Evolutionary conservation across 2,888 invertebrate genomes (phyloP).

Genomic region (Acanthacorydalis orientalis): DNA sequence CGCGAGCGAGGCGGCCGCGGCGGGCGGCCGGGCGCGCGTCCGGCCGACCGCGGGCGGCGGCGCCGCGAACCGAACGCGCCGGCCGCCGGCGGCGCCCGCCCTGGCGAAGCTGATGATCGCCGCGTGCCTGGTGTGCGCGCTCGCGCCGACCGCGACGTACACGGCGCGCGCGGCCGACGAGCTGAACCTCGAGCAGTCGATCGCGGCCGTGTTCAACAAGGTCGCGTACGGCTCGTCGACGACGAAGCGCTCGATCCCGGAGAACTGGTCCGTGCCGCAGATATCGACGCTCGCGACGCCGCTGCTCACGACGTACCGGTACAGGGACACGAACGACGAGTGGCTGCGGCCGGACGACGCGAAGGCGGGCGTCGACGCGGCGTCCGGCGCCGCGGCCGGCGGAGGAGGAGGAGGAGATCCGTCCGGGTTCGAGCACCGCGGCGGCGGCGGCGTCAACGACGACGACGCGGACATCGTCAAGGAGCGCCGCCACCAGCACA

Average conservation of each 20-base stretch:
- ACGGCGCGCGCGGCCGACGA: background rate
- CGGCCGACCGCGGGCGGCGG: background rate
- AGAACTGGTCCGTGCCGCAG: conserved; percentile 38
- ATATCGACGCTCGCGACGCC: conserved; percentile 47
- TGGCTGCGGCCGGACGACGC: conserved; percentile 26
- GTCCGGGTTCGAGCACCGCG: conserved; percentile 1
- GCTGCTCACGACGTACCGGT: conserved; percentile 37
- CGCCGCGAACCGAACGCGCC: too few species aligned
- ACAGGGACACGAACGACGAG: conserved; percentile 23
- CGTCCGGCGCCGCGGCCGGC: conserved; percentile 5
- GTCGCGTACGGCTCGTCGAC: conserved; percentile 50
- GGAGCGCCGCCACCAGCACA: conserved; percentile 20
- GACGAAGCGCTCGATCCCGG: conserved; percentile 49
- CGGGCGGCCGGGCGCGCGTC: too few species aligned
- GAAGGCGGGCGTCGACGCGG: conserved; percentile 13
- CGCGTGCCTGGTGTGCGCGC: background rate
- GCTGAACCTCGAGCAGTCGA: conserved; percentile 41
- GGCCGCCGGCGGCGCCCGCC: too few species aligned
- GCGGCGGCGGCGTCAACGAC: conserved; percentile 15
- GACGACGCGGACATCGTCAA: conserved; percentile 12
- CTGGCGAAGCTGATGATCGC: background rate
- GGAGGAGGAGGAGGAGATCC: conserved; percentile 7
- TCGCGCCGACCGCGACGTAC: background rate
- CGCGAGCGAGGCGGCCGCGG: too few species aligned
- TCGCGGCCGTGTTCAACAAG: conserved; percentile 50